A percentile compares a stretch with the other conserved stretches of the same genome.
phyloP scores from a whole-genome alignment of 2,113 vertebrate genomes.

The Pomatorhinus ruficollis region DNA sequence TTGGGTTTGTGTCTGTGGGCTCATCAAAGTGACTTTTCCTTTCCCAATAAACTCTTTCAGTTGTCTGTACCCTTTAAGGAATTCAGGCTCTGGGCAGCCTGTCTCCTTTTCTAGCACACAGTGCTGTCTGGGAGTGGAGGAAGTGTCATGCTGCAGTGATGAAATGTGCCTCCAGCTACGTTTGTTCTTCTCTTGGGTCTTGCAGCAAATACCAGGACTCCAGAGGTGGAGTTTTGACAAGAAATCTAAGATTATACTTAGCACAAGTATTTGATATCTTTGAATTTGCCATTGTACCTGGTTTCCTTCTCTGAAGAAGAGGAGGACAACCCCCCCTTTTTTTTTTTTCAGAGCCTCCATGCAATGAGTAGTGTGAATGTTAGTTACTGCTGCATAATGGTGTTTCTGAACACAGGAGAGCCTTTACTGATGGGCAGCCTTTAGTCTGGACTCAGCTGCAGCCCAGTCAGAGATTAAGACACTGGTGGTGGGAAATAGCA shows the following conservation, averaged over 20 bases:
- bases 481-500: background rate
- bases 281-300: background rate
- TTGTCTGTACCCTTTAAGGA: background rate
- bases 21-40: background rate
- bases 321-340: background rate
- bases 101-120: background rate
- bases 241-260: background rate
- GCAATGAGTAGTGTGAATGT: background rate
- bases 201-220: background rate
- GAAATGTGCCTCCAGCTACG: background rate
- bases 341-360: background rate
- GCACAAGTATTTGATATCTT: background rate
- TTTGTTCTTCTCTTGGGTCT: conserved; percentile 10
- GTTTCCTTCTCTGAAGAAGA: background rate
- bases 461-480: background rate
- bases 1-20: background rate
- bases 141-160: background rate
- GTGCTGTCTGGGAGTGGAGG: background rate
- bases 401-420: background rate
- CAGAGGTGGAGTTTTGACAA: background rate
- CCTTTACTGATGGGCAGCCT: background rate
- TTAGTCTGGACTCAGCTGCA: background rate
- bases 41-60: background rate
- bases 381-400: background rate
- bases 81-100: background rate